Conservation (phyloP, 2,888 invertebrate genomes). For the Oxycera nigricornis region DNA sequence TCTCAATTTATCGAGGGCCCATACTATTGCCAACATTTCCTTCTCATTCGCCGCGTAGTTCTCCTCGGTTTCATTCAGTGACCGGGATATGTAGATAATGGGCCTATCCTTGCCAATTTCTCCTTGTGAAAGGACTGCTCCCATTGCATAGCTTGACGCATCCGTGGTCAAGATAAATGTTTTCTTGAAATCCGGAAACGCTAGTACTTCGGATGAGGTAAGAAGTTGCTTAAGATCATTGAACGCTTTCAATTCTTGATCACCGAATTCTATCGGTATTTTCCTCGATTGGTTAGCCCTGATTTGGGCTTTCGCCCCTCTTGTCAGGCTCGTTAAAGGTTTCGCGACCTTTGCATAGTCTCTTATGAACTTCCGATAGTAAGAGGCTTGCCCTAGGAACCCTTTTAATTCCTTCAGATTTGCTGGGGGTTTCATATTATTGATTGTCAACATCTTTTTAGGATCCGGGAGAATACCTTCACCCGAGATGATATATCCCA, state of each 20-base stretch:
- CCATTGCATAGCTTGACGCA: background rate
- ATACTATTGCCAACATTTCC: no score
- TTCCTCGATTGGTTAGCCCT: conserved; percentile 6
- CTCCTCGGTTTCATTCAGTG: no score
- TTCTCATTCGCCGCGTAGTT: no score
- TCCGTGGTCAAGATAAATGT: conserved; percentile 15
- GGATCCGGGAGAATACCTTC: conserved; percentile 29
- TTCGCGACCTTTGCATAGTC: conserved; percentile 26
- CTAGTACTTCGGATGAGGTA: conserved; percentile 16
- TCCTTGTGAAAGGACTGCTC: background rate
- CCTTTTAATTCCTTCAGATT: conserved; percentile 37
- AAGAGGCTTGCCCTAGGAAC: conserved; percentile 34
- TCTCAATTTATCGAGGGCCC: no score
- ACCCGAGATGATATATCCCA: conserved; percentile 21
- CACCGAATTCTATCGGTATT: background rate
- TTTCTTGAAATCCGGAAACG: conserved; percentile 22
- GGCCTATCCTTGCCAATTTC: no score
- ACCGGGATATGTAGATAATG: no score
- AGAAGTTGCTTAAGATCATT: conserved; percentile 10
- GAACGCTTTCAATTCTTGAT: conserved; percentile 1
- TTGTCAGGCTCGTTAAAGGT: conserved; percentile 24
- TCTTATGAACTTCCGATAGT: conserved; percentile 3
- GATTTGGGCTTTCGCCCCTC: conserved; percentile 26
- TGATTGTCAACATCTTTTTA: conserved; percentile 28
- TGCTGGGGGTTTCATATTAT: conserved; percentile 12